Base-by-base conservation (phyloP, 2,888 invertebrate genomes). In the Dorcus parallelipipedus region DNA sequence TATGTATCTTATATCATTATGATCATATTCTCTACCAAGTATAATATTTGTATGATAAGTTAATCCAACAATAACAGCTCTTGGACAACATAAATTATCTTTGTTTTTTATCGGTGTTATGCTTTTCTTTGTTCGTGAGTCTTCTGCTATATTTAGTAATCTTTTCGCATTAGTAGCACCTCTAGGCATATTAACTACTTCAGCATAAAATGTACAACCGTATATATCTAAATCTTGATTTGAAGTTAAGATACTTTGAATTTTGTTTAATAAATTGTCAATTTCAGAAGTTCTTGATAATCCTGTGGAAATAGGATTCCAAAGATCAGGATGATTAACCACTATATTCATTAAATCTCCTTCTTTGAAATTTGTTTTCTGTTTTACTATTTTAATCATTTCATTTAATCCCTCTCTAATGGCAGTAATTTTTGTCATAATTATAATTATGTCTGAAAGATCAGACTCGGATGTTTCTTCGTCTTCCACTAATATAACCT, bases 341-440 rank as follows among this genome's bases (percentile, higher is more conserved):
- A 41, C 41, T n/a, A 14, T 14, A 14, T 41, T 14, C 2, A 41
- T 2, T 41, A 41, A 41, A 23, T 38, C 52, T 42, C 45, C 52
- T 10, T 52, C 41, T 52, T 42, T 52, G 52, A 48, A 52, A 52
- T n/a, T 52, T 50, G 53, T 52, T 52, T 43, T 52, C 41, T 52
- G 3, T 52, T 52, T 52, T 17, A 43, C 49, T n/a, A 26, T 42
- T 52, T 41, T n/a, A 26, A 41, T 41, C 41, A 41, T 41, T 2
- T 41, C 41, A 41, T 14, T 10, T 2, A 41, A 14, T 2, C 41
- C 41, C 14, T 3, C 2, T 2, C n/a, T 41, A 41, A 41, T 41
- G 14, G 2, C 2, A 41, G 26, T 26, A 26, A 26, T 26, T 26
- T 26, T 26, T 26, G 1, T 26, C 26, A 26, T 26, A 26, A 26